Evolutionary conservation across 1,140 invertebrate genomes (phyloP), one percentile per base, ranked within the genome.

Genomic region (Alviniconcha marisindica): DNA sequence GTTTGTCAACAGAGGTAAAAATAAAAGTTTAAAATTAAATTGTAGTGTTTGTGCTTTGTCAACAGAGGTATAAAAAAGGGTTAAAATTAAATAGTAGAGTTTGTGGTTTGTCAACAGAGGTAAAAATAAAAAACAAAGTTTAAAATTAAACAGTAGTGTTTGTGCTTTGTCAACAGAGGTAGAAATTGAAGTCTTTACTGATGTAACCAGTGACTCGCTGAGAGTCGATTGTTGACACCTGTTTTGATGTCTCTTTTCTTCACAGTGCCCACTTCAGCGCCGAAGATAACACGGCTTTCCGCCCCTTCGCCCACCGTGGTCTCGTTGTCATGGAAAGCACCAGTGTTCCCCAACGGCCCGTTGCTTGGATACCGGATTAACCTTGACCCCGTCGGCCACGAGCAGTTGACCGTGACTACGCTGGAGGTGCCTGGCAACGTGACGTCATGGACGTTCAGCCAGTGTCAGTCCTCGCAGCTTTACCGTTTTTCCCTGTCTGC

Each of bases 251-350:
- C 73, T 24, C 2, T 73, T 2, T 33, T 15, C 73, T 28, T 60
- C 84, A 21, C 71, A 93, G 92, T 81, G 1, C 92, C 93, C 5
- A 81, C 88, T 7, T 87, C 84, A n/a, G 51, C 90, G 12, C 93
- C 92, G 83, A 95, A 96, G 84, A 94, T 97, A 83, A 88, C 84
- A 0, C 95, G 96, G 85, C 94, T 96, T n/a, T 95, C 96, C 42
- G 95, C 97, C 0, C 95, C 97, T 48, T 97, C 97, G 91, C 95
- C 96, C n/a, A 95, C 95, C 84, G 95, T 97, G 85, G 95, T 98
- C 40, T 96, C 96, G 81, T 95, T 98, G 21, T 96, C 96, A 86
- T 98, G 97, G 97, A 95, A 96, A 92, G 96, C 96, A 7, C 97
- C 97, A 21, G 94, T 95, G 18, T 97, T 97, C 90, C 96, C 96